phyloP scores from a whole-genome alignment of 2,797 vertebrate genomes.

The Sebastolobus alascanus region DNA sequence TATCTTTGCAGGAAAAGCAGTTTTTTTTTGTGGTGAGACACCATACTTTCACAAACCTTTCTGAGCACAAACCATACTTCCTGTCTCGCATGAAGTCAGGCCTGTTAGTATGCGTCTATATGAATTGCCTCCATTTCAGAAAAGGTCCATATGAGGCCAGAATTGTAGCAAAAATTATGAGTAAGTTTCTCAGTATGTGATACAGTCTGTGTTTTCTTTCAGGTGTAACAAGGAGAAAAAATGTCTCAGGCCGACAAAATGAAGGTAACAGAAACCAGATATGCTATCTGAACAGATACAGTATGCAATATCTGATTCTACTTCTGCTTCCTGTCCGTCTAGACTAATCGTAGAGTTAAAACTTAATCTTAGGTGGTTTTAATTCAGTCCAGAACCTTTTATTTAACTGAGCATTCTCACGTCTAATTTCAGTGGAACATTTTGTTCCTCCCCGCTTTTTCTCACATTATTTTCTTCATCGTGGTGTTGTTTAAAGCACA shows the following conservation, averaged over 20 bases:
- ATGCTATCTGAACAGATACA: background rate
- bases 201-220: conserved; percentile 23
- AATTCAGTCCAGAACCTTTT: background rate
- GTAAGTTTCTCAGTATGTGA: conserved; percentile 4
- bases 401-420: background rate
- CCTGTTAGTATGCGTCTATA: conserved; percentile 18
- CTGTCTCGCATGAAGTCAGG: conserved; percentile 69
- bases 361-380: background rate
- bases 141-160: background rate
- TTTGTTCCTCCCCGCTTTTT: background rate
- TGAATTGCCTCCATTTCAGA: conserved; percentile 40
- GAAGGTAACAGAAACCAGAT: conserved; percentile 73
- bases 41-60: conserved; percentile 43
- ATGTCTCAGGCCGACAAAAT: conserved; percentile 90
- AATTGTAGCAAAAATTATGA: background rate
- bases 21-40: conserved; percentile 62
- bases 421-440: background rate
- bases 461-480: background rate
- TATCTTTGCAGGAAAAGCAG: conserved; percentile 39
- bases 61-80: conserved; percentile 73
- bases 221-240: conserved; percentile 63
- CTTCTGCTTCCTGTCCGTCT: background rate
- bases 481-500: background rate
- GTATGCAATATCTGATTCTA: conserved; percentile 20
- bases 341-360: background rate